phyloP scores from a whole-genome alignment of 2,797 vertebrate species.

The Balearica regulorum region DNA sequence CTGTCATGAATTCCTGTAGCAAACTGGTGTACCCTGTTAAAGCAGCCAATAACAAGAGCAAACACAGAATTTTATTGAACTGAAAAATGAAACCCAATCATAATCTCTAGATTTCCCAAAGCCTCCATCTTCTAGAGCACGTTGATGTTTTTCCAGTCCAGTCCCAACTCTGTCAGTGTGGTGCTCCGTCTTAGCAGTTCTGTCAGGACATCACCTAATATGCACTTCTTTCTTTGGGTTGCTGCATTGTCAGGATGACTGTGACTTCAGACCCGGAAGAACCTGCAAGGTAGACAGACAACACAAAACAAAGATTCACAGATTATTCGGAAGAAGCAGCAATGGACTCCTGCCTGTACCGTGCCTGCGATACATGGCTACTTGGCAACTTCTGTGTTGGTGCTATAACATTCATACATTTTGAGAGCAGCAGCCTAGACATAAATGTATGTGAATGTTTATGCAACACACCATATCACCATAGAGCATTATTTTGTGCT shows the following conservation, averaged over 20 bases:
- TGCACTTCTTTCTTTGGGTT: background rate
- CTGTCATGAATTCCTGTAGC: background rate
- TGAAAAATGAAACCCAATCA: background rate
- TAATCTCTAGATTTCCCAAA: background rate
- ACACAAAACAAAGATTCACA: background rate
- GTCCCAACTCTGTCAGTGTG: background rate
- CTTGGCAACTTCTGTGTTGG: background rate
- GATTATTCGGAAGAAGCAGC: background rate
- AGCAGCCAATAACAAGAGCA: background rate
- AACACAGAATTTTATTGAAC: background rate
- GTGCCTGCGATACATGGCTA: background rate
- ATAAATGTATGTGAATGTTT: background rate
- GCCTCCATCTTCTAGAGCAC: background rate
- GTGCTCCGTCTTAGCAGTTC: background rate
- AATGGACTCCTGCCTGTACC: background rate
- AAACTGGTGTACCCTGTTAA: background rate
- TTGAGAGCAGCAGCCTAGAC: background rate
- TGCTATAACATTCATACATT: background rate
- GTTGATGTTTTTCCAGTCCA: background rate
- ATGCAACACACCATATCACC: background rate
- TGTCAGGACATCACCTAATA: background rate
- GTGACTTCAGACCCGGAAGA: background rate
- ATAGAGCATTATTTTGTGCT: background rate
- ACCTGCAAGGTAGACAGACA: background rate
- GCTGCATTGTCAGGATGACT: background rate